phyloP scores from a whole-genome alignment of 2,797 vertebrate genomes.

The Apogon talboti region DNA sequence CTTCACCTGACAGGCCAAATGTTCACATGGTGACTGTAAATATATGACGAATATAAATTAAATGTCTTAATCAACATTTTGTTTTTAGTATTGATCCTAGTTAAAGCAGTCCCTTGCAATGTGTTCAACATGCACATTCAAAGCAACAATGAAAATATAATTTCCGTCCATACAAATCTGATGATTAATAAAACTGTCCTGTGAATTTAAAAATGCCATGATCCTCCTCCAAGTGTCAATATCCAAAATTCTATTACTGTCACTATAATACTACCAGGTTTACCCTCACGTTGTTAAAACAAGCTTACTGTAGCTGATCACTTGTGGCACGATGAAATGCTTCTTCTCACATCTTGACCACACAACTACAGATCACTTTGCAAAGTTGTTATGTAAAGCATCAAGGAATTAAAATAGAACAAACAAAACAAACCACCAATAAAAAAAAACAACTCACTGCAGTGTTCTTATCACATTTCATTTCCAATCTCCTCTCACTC shows the following conservation, averaged over 20 bases:
- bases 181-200: no score
- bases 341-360: neutral
- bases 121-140: no score
- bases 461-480: constrained; percentile 18
- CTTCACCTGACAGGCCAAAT: no score
- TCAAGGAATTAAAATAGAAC: constrained; percentile 38
- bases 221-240: no score
- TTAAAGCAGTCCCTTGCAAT: no score
- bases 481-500: constrained; percentile 17
- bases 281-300: constrained; percentile 13
- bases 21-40: no score
- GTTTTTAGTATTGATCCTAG: no score
- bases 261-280: neutral
- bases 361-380: neutral
- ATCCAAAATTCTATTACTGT: neutral
- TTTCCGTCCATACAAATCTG: no score
- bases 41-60: no score
- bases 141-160: no score
- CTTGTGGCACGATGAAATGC: constrained; percentile 17
- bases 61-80: no score
- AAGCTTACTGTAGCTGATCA: constrained; percentile 10
- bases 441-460: constrained; percentile 23
- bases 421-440: constrained; percentile 32
- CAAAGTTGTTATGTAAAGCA: constrained; percentile 15
- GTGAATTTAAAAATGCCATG: no score